These are phyloP conservation scores for Lycia hirtaria DNA, from an alignment of 2,888 invertebrate species.

Conservation along the genomic window DNA sequence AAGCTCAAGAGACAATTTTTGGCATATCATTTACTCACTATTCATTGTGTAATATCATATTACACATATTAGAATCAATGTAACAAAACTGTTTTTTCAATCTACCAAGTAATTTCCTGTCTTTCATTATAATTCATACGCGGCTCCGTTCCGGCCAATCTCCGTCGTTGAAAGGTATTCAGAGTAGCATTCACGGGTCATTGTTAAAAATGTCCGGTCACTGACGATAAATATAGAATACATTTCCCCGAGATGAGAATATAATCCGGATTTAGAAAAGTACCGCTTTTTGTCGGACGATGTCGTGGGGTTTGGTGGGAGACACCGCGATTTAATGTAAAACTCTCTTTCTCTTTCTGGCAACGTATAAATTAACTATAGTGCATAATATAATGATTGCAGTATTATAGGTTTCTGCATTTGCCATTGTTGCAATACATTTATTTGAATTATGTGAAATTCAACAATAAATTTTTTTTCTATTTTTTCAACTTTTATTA, in stretches of 20 bases:
- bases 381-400: too few relatives aligned
- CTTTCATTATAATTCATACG: constrained; percentile 7
- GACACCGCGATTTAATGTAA: constrained; percentile 43
- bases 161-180: constrained; percentile 51
- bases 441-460: too few relatives aligned
- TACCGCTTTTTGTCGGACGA: constrained; percentile 53
- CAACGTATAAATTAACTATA: too few relatives aligned
- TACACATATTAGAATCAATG: not conserved
- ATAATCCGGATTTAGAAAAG: constrained; percentile 75
- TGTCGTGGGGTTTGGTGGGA: constrained; percentile 44
- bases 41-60: not conserved
- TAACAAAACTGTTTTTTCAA: not conserved
- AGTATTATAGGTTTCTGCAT: too few relatives aligned
- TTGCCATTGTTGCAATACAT: too few relatives aligned
- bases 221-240: constrained; percentile 76
- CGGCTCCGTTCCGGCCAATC: constrained; percentile 57
- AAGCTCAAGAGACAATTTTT: too few relatives aligned
- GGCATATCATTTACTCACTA: not conserved
- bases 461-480: too few relatives aligned
- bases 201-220: constrained; percentile 76
- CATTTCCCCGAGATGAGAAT: constrained; percentile 69
- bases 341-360: not conserved
- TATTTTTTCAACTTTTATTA: too few relatives aligned
- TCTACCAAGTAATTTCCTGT: not conserved
- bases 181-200: constrained; percentile 58